Evolutionary conservation across 2,797 vertebrate species (phyloP).

Genomic region (Percopsis omiscomaycus): DNA sequence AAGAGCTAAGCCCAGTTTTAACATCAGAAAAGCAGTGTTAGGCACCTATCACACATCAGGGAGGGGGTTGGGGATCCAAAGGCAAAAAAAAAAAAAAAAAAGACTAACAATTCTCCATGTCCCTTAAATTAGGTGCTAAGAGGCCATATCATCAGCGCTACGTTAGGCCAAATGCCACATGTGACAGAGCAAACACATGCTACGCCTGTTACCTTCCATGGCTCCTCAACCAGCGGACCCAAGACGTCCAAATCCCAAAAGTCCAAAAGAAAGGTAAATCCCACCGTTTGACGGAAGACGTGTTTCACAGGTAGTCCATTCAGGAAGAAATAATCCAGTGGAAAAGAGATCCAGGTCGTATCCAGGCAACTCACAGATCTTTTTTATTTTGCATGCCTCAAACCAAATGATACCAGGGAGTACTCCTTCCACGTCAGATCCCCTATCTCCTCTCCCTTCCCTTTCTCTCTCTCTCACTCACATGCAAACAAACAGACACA

Average conservation of each 20-base stretch:
- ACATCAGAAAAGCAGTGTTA: slow-evolving; percentile 62
- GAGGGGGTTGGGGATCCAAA: slow-evolving; percentile 47
- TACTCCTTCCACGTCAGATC: slow-evolving; percentile 69
- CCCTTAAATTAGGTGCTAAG: slow-evolving; percentile 71
- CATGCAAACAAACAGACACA: slow-evolving; percentile 65
- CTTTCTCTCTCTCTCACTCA: slow-evolving; percentile 56
- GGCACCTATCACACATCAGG: slow-evolving; percentile 40
- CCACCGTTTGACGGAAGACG: slow-evolving; percentile 29
- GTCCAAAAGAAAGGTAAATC: slow-evolving; percentile 36
- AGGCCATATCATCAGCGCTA: slow-evolving; percentile 68
- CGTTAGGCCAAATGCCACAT: slow-evolving; percentile 36
- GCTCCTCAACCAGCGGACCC: slow-evolving; percentile 36
- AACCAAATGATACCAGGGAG: slow-evolving; percentile 77
- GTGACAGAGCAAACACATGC: slow-evolving; percentile 45
- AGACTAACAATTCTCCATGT: slow-evolving; percentile 64
- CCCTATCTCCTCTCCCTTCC: slow-evolving; percentile 41
- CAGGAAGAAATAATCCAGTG: slow-evolving; percentile 46
- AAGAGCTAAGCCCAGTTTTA: slow-evolving; percentile 49
- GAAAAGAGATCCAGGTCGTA: slow-evolving; percentile 26
- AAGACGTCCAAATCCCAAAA: slow-evolving; percentile 44
- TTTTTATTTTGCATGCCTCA: slow-evolving; percentile 59
- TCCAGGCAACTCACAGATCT: slow-evolving; percentile 47
- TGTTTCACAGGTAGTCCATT: slow-evolving; percentile 57
- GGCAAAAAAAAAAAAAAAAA: slow-evolving; percentile 30
- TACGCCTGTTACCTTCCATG: slow-evolving; percentile 73